Evolutionary conservation across 2,888 invertebrate species (phyloP).

Genomic region (Megalurothrips usitatus): DNA sequence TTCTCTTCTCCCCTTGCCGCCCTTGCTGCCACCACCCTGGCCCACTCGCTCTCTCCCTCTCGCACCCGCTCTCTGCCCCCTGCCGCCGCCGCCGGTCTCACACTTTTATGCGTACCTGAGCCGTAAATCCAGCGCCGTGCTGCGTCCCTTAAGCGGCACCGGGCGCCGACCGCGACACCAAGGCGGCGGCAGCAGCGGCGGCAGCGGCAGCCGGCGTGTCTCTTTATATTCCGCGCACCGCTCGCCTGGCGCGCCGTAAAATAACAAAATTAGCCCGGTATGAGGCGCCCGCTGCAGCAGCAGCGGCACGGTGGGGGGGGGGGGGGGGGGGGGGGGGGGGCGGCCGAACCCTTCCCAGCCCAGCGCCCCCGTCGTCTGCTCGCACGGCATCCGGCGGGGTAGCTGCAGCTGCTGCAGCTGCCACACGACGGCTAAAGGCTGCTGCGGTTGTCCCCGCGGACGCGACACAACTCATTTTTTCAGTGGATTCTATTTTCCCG

Average conservation of each 20-base stretch:
- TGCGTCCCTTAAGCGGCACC: background rate
- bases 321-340: too few species aligned
- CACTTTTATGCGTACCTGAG: conserved; percentile 26
- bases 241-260: background rate
- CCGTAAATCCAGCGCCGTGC: conserved; percentile 8
- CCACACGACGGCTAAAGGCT: too few species aligned
- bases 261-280: background rate
- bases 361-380: too few species aligned
- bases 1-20: background rate
- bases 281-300: too few species aligned
- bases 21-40: background rate
- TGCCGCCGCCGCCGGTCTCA: background rate
- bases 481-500: too few species aligned
- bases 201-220: background rate
- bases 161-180: background rate
- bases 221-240: background rate
- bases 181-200: background rate
- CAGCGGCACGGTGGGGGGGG: background rate
- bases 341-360: too few species aligned
- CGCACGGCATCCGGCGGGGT: too few species aligned
- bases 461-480: too few species aligned
- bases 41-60: background rate
- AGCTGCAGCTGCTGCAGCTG: too few species aligned
- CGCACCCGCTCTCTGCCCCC: background rate
- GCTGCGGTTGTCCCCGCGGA: too few species aligned